Evolutionary conservation across 2,888 invertebrate species (phyloP), one percentile per base, ranked within the genome.

Genomic region (Melanotus villosus): DNA sequence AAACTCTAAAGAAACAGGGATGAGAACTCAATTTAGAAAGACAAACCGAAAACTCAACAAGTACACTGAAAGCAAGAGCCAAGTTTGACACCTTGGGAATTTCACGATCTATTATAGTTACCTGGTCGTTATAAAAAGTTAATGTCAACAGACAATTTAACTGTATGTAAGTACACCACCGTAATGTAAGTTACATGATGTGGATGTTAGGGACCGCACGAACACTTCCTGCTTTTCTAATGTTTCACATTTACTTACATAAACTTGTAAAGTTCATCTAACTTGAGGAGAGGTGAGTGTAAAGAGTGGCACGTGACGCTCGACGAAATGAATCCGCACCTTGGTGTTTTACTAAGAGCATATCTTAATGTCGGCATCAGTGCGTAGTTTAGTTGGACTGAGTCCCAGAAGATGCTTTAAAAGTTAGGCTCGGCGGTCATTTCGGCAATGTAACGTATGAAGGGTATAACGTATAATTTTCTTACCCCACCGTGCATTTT

Each of bases 11-110:
- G 12, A 18, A 38, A 63, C 19, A 10, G 52, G 38, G 43, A 64
- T 43, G 32, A 56, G 43, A 57, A 64, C 54, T 64, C 64, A 57
- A 64, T 64, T 64, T 57, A 19, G 32, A 56, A 64, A 64, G 56
- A 64, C 32, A 64, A 64, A 57, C 64, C 19, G 19, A 64, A 63
- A 38, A 56, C 64, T 57, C 32, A 45, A 56, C 19, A 56, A 64
- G 63, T 63, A 50, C 12, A 30, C 19, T 7, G 47, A 30, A 52
- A 7, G 14, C 1, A 14, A 52, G 30, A 23, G 26, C 52, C 9
- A 23, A 52, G 30, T 52, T 56, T 36, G 18, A 18, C 56, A 19
- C 23, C 23, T 30, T 26, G 23, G 41, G 36, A 58, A 16, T 36
- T 56, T 56, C n/a, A 18, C 19, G 34, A 19, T n/a, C 56, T 36